Evolutionary conservation across 1,140 invertebrate genomes (phyloP), one percentile per base, ranked within the genome.

Genomic region (Antheraea mylitta): DNA sequence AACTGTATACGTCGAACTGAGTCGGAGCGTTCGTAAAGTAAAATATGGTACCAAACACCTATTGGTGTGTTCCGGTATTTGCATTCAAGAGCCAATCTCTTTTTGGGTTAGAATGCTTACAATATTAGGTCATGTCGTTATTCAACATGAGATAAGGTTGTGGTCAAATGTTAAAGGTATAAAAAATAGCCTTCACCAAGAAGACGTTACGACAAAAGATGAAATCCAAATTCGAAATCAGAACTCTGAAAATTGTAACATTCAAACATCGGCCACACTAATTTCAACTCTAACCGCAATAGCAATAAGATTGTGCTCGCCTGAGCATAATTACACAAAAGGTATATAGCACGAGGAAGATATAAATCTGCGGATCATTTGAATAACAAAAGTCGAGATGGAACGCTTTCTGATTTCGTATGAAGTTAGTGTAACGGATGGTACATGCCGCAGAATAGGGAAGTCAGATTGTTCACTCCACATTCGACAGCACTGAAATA

Each of bases 311-410:
- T 16, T 13, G 45, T 53, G 0, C 45, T 16, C 16, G 11, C 45
- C 45, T 2, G 45, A 16, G 45, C 6, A 53, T 53, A 53, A 53
- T 53, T 53, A 53, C 13, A 53, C 16, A 53, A 53, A 53, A 53
- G 1, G 7, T 42, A 22, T n/a, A 19, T 11, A 13, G 59, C 59
- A 61, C 7, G 38, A 42, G 16, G 61, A 30, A 63, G 61, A 63
- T 63, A 63, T 63, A 63, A 63, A 63, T 63, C 61, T 63, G 16
- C 16, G 13, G 16, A n/a, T 63, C 13, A 63, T 63, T 63, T 63
- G 61, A 63, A 63, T 63, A 63, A 63, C 61, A 63, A 63, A 37
- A 36, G 61, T 37, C 22, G 61, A n/a, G 61, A n/a, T 63, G 61
- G 61, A 13, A 63, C 61, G 61, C 30, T 63, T 37, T n/a, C 19